phyloP scores from a whole-genome alignment of 1,140 invertebrate species.

The Olivierus martensii region DNA sequence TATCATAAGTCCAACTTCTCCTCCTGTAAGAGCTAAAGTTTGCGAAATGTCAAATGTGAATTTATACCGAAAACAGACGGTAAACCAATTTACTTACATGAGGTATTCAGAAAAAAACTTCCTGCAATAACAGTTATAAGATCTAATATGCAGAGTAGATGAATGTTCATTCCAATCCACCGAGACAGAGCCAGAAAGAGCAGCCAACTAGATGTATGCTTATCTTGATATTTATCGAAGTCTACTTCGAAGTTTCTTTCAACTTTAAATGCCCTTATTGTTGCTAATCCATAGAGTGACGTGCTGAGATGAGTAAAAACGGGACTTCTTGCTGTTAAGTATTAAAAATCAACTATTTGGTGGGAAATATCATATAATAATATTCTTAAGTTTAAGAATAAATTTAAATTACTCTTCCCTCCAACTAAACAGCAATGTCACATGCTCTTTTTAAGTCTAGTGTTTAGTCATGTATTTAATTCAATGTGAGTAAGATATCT shows the following conservation, averaged over 20 bases:
- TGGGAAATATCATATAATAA: too few species aligned
- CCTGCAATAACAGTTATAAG: slow-evolving; percentile 38
- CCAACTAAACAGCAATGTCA: too few species aligned
- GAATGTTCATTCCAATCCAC: slow-evolving; percentile 70
- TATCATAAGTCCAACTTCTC: slow-evolving; percentile 59
- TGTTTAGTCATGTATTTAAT: too few species aligned
- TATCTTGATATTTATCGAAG: slow-evolving; percentile 40
- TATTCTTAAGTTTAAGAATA: too few species aligned
- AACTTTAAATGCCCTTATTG: slow-evolving; percentile 34
- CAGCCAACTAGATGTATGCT: slow-evolving; percentile 56
- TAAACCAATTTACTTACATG: too few species aligned
- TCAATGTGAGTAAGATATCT: too few species aligned
- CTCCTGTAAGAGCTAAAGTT: background rate
- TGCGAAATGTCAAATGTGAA: background rate
- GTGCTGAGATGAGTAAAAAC: slow-evolving; percentile 39
- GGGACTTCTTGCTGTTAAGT: slow-evolving; percentile 32
- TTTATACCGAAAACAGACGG: too few species aligned
- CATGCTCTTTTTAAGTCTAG: too few species aligned
- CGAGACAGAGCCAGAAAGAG: slow-evolving; percentile 58
- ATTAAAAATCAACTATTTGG: too few species aligned
- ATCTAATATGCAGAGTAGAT: slow-evolving; percentile 52
- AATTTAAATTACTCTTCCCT: too few species aligned
- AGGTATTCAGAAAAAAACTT: too few species aligned
- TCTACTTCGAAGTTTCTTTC: slow-evolving; percentile 49
- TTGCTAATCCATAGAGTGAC: slow-evolving; percentile 36